These are phyloP conservation scores for Pangasius mekongensis DNA, from an alignment of 2,797 vertebrate genomes.

Conservation along the genomic window DNA sequence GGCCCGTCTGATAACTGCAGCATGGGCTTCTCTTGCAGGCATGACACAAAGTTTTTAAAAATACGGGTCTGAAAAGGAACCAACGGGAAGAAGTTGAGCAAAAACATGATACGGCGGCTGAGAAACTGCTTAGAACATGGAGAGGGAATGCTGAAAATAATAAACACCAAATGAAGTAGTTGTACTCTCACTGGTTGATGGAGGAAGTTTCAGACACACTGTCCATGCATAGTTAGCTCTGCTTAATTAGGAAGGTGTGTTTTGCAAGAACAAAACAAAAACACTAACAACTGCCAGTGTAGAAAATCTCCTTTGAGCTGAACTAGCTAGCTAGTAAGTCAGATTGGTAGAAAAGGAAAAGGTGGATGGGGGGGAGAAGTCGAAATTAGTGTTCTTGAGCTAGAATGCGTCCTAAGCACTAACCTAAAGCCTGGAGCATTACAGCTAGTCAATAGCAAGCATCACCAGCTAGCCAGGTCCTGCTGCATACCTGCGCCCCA, in stretches of 20 bases:
- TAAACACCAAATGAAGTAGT: no score
- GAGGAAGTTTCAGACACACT: no score
- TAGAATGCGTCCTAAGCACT: background rate
- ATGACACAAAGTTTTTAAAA: background rate
- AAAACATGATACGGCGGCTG: no score
- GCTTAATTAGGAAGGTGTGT: no score
- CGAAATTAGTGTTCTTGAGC: background rate
- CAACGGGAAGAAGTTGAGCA: background rate
- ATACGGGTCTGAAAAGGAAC: background rate
- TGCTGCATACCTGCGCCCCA: background rate
- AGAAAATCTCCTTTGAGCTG: background rate
- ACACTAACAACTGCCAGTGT: background rate
- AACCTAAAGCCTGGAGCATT: background rate
- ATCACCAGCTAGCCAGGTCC: background rate
- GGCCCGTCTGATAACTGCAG: background rate
- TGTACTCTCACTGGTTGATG: background rate
- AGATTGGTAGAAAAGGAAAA: background rate
- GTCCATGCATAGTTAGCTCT: no score
- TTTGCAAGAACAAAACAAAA: background rate
- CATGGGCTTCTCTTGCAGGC: background rate
- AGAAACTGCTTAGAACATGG: background rate
- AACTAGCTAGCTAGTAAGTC: background rate
- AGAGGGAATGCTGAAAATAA: background rate
- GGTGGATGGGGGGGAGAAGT: background rate
- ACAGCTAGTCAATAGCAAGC: background rate